Evolutionary conservation across 2,113 vertebrate species (phyloP).

Genomic region (Brachypteracias leptosomus): DNA sequence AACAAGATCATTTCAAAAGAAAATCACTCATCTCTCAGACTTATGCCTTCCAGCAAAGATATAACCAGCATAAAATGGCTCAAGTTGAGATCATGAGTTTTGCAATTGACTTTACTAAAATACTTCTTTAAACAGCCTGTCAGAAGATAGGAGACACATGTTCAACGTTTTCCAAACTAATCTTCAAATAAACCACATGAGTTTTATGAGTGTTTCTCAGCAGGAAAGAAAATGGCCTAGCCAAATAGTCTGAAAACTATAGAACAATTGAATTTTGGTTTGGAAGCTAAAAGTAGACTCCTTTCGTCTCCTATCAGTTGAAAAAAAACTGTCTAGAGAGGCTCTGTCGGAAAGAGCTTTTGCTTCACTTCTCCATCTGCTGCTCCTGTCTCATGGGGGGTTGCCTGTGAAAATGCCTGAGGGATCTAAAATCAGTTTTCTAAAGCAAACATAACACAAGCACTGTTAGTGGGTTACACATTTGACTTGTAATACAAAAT

Average conservation of each 20-base stretch:
- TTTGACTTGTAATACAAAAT: conserved; percentile 30
- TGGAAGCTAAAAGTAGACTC: conserved; percentile 6
- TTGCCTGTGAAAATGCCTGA: conserved; percentile 55
- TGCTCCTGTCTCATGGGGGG: conserved; percentile 20
- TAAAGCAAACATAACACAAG: conserved; percentile 67
- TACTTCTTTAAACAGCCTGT: conserved; percentile 17
- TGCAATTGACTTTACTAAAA: conserved; percentile 8
- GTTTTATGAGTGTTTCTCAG: conserved; percentile 11
- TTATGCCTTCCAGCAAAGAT: background rate
- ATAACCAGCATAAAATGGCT: background rate
- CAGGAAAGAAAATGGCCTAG: conserved; percentile 34
- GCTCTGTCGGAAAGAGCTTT: conserved; percentile 47
- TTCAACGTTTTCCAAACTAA: conserved; percentile 12
- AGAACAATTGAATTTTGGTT: background rate
- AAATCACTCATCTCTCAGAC: background rate
- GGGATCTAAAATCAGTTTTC: conserved; percentile 61
- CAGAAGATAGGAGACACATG: conserved; percentile 24
- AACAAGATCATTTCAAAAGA: conserved; percentile 3
- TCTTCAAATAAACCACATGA: conserved; percentile 29
- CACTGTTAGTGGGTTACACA: conserved; percentile 46
- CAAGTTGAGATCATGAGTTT: conserved; percentile 25
- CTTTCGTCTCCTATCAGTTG: conserved; percentile 1
- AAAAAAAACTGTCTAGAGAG: conserved; percentile 46
- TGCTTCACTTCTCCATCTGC: conserved; percentile 2
- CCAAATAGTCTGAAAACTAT: conserved; percentile 33